Base-by-base conservation (phyloP, 1,140 invertebrate genomes). In the Oppia nitens region DNA sequence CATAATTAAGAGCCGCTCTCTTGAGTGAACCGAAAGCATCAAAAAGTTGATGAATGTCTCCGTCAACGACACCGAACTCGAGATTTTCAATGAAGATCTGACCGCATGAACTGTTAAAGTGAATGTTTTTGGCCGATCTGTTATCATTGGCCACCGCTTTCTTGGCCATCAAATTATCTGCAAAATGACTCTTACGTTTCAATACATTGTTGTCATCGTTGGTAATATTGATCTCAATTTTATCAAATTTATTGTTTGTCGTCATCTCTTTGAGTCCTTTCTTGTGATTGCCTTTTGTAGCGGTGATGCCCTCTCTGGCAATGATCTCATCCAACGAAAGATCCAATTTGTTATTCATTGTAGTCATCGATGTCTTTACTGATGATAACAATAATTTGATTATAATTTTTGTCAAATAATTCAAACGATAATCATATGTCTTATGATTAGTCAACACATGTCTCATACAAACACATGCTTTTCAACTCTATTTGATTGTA, bases 251-350 rank as follows among this genome's bases (percentile, higher is more conserved):
- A 40, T 9, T 17, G 6, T 40, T 40, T 9, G 6, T 9, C 32
- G 32, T 40, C 6, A 40, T 40, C 6, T 40, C 17, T 40, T 40
- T 40, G 32, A 40, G 17, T 9, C 32, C 32, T 9, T 9, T 9
- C 32, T 40, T 40, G 17, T 40, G 6, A 40, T 40, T 17, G 60
- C 64, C 64, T 51, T 23, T 57, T 1, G 12, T 1, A 57, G 72
- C 67, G 53, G 75, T 76, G 59, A 63, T 70, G 70, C 79, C 81
- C 64, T 76, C 85, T 61, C 84, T 81, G 76, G 89, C 92, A 62
- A 94, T 94, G 60, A 94, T 94, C 65, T 94, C 90, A 71, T 95
- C 90, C 59, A 94, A 77, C 70, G 88, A 92, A 86, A 94, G 88
- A 74, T 93, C 88, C 70, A 94, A 85, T 78, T 87, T 89, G 17